These are phyloP conservation scores for Globia sparganii DNA, from an alignment of 2,888 invertebrate genomes.

Conservation along the genomic window DNA sequence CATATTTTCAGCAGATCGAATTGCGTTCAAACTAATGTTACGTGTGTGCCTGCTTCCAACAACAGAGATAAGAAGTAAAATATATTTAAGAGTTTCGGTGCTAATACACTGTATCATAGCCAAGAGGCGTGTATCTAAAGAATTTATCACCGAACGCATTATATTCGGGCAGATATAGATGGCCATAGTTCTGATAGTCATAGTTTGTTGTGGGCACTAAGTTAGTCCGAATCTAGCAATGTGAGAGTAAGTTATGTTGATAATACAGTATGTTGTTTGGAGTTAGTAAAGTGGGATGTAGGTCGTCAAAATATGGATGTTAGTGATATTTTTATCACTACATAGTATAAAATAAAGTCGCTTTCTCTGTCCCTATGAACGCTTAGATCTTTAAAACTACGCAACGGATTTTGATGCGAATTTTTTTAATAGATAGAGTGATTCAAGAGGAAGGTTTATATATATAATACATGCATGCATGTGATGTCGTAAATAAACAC, in stretches of 20 bases:
- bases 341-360: too few species aligned
- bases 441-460: too few species aligned
- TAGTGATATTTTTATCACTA: neutral
- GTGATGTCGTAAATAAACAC: too few species aligned
- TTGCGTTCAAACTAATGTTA: neutral
- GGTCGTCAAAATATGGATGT: neutral
- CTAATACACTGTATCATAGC: slow-evolving; percentile 21
- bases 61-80: neutral
- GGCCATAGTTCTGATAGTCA: slow-evolving; percentile 50
- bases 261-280: slow-evolving; percentile 1
- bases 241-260: slow-evolving; percentile 22
- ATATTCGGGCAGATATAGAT: slow-evolving; percentile 56
- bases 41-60: neutral
- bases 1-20: too few species aligned
- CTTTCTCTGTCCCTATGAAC: too few species aligned
- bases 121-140: slow-evolving; percentile 36
- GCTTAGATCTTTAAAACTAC: too few species aligned
- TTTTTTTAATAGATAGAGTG: too few species aligned
- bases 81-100: neutral
- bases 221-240: slow-evolving; percentile 3
- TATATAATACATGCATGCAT: too few species aligned
- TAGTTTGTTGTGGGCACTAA: slow-evolving; percentile 38
- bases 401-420: too few species aligned
- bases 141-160: slow-evolving; percentile 40
- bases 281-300: neutral